Evolutionary conservation across 2,797 vertebrate genomes (phyloP).

Genomic region (Pelobates cultripes): DNA sequence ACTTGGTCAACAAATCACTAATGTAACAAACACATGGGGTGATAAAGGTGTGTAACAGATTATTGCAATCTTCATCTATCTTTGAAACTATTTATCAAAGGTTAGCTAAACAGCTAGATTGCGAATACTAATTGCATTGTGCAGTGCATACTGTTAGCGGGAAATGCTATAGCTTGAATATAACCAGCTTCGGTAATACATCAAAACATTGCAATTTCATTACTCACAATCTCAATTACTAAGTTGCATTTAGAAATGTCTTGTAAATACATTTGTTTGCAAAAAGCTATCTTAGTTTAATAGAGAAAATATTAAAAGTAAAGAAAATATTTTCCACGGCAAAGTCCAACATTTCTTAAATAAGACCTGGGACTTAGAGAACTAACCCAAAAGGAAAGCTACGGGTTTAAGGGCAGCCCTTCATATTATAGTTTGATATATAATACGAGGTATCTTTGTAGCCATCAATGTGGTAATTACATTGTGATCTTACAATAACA

Average conservation of each 20-base stretch:
- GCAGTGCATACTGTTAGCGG: too few relatives aligned
- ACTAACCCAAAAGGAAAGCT: neutral
- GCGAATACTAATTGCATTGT: too few relatives aligned
- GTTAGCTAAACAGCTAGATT: too few relatives aligned
- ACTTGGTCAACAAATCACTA: too few relatives aligned
- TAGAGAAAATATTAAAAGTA: neutral
- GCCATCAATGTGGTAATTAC: constrained; percentile 6
- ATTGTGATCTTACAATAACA: constrained; percentile 6
- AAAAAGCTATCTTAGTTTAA: neutral
- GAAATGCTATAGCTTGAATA: too few relatives aligned
- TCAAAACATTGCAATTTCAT: constrained; percentile 15
- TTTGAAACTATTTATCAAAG: too few relatives aligned
- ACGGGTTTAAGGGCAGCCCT: neutral
- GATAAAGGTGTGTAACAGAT: too few relatives aligned
- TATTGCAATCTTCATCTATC: too few relatives aligned
- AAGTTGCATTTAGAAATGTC: neutral
- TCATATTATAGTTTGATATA: neutral
- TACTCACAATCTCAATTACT: neutral
- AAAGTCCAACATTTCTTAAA: neutral
- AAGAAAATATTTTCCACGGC: constrained; percentile 2
- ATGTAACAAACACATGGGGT: too few relatives aligned
- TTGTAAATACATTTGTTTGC: neutral
- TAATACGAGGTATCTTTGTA: constrained; percentile 1
- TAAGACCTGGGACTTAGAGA: neutral
- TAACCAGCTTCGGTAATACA: too few relatives aligned